These are phyloP conservation scores for Mandrillus leucophaeus DNA, from an alignment of 2,113 vertebrate species.

Conservation along the genomic window DNA sequence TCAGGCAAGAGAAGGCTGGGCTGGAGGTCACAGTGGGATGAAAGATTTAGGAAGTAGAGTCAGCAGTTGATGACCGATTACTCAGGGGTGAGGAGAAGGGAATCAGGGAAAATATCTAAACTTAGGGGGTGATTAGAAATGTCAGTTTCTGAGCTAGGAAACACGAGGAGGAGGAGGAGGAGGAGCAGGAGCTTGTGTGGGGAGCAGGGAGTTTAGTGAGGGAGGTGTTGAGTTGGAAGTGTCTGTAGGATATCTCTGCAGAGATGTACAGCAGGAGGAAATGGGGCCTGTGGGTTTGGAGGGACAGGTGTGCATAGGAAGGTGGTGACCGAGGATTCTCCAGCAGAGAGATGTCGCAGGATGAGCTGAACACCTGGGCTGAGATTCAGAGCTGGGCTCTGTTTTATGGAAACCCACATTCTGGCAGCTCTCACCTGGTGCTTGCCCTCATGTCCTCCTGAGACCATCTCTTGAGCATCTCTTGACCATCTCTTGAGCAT, in stretches of 20 bases:
- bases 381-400: too few relatives aligned
- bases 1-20: not conserved
- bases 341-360: rapidly evolving
- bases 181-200: not conserved
- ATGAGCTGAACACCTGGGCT: not conserved
- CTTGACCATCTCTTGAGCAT: not conserved
- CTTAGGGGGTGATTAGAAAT: not conserved
- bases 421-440: rapidly evolving
- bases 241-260: not conserved
- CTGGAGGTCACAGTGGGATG: not conserved
- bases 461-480: too few relatives aligned
- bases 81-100: not conserved
- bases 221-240: not conserved
- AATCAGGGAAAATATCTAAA: too few relatives aligned
- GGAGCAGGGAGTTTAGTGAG: rapidly evolving
- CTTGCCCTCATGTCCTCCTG: rapidly evolving
- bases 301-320: not conserved
- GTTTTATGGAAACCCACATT: rapidly evolving
- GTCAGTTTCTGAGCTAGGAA: not conserved
- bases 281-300: not conserved
- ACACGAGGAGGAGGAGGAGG: not conserved
- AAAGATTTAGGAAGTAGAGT: not conserved
- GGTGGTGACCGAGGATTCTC: not conserved
- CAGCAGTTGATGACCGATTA: not conserved
- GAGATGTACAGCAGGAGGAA: not conserved